Evolutionary conservation across 2,888 invertebrate species (phyloP).

Genomic region (Lutraria lutraria): DNA sequence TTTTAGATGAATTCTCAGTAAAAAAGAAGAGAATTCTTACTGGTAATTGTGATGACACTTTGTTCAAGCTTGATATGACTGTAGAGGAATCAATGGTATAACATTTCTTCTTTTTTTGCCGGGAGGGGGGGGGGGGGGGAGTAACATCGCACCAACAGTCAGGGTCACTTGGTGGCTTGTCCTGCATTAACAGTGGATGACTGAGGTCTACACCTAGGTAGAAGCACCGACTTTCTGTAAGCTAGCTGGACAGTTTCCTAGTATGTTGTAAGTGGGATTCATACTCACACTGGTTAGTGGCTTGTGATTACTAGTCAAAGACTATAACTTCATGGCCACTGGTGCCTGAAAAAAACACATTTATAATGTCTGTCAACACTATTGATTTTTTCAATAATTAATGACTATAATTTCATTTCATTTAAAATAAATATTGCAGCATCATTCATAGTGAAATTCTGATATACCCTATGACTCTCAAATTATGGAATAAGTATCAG

Average conservation of each 20-base stretch:
- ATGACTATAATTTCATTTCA: background rate
- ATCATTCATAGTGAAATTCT: background rate
- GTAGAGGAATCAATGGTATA: constrained; percentile 49
- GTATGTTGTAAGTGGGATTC: background rate
- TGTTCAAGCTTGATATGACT: constrained; percentile 43
- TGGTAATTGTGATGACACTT: constrained; percentile 40
- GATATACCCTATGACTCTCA: background rate
- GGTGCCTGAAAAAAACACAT: background rate
- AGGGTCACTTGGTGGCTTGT: background rate
- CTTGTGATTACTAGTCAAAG: background rate
- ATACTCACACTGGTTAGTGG: background rate
- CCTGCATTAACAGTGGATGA: no score
- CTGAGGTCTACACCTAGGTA: background rate
- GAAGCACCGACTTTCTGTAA: background rate
- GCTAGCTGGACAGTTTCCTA: background rate
- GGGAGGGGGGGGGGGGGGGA: no score
- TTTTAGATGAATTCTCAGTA: constrained; percentile 33
- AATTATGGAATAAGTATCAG: background rate
- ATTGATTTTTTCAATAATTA: background rate
- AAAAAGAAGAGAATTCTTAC: constrained; percentile 31
- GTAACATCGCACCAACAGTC: no score
- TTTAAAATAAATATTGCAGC: background rate
- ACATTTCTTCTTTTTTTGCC: background rate
- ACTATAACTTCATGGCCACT: no score
- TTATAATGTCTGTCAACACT: background rate